Conservation (phyloP, 2,113 vertebrate species). For the Coptodon bakossiorum region DNA sequence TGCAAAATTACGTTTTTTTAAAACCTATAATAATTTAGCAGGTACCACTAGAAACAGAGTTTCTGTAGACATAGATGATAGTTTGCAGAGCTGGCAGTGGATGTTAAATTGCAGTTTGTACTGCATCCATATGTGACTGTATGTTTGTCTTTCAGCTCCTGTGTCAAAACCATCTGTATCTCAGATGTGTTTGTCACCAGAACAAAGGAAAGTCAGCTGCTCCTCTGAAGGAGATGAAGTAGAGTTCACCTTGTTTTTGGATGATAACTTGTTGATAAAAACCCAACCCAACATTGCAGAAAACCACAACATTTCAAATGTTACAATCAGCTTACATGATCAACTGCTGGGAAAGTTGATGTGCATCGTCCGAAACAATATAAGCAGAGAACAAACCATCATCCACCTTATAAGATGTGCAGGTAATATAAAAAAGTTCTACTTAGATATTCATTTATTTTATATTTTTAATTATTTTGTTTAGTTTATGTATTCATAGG, state of each 20-base stretch:
- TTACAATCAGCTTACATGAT: neutral
- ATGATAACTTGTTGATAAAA: neutral
- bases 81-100: neutral
- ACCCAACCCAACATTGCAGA: neutral
- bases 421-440: neutral
- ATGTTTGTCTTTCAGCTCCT: neutral
- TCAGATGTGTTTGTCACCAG: fast-evolving
- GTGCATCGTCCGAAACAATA: neutral
- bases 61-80: too few relatives aligned
- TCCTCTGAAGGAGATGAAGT: neutral
- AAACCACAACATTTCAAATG: neutral
- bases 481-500: neutral
- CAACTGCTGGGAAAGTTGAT: neutral
- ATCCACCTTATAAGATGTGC: fast-evolving
- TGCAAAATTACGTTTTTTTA: too few relatives aligned
- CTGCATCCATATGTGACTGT: neutral
- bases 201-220: neutral
- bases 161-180: too few relatives aligned
- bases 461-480: neutral
- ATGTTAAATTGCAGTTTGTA: neutral
- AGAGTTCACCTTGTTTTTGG: neutral
- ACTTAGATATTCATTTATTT: neutral
- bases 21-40: too few relatives aligned
- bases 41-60: too few relatives aligned
- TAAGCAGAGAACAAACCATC: neutral